Base-by-base conservation (phyloP, 2,888 invertebrate genomes). In the Philereme vetulata region DNA sequence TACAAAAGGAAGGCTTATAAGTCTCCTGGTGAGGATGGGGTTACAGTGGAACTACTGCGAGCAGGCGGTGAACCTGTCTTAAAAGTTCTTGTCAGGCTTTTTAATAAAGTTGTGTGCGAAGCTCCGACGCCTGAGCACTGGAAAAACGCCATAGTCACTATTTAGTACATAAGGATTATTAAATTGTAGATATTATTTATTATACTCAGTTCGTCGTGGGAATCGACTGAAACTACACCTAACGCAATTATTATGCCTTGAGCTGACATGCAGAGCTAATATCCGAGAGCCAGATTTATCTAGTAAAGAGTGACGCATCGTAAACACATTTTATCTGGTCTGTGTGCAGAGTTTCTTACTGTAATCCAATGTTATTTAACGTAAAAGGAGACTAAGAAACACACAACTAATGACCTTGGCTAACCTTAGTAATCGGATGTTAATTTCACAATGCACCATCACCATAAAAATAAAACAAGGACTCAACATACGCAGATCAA, bases 401-500 rank as follows among this genome's bases (percentile, higher is more conserved):
- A 44, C 42, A 50, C 45, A 46, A 50, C 10, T 35, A 43, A 59
- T n/a, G 21, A 44, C 52, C 52, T 49, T 50, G 51, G 38, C n/a
- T 45, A 10, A 36, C 9, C 35, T 34, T 46, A 35, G 42, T 48
- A 36, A 7, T 44, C 3, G 21, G 5, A 47, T 50, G 2, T 33
- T 38, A 46, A 9, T 3, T 33, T 34, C 4, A 11, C n/a, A 49
- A 40, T 51, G 43, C 62, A 49, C 36, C 46, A 53, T 40, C 5
- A 9, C 21, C 9, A 10, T 56, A 50, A 50, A 48, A 58, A 62
- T 58, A 56, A 52, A 46, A 42, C 62, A 60, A 61, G 51, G 52
- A 52, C 49, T 59, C 32, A 44, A 33, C 40, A 47, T 42, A 59
- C 65, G 53, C 54, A 64, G 51, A 55, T 56, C 42, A 35, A 53